Evolutionary conservation across 1,140 invertebrate genomes (phyloP).

Genomic region (Wasmannia auropunctata): DNA sequence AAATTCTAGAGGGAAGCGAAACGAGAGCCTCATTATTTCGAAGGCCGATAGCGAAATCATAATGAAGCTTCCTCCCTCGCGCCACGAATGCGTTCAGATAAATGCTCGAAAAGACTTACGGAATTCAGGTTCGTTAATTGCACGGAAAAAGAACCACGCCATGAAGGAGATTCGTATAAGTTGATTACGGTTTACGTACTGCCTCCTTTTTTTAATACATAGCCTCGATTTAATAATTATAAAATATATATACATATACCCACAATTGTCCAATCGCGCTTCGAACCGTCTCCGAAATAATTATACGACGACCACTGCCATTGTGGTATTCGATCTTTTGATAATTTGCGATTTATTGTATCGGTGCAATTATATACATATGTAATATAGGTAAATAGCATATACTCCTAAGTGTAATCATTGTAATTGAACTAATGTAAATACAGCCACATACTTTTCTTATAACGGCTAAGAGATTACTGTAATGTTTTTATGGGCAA

Average conservation of each 20-base stretch:
- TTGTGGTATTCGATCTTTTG: slow-evolving; percentile 39
- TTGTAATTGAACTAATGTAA: slow-evolving; percentile 72
- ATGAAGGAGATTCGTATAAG: not conserved
- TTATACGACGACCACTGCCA: slow-evolving; percentile 50
- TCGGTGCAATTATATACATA: slow-evolving; percentile 67
- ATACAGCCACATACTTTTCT: slow-evolving; percentile 71
- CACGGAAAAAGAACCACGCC: not conserved
- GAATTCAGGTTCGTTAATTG: not conserved
- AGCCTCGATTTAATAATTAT: slow-evolving; percentile 16
- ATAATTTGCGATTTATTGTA: slow-evolving; percentile 39
- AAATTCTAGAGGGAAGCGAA: not conserved
- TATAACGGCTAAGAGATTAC: slow-evolving; percentile 64
- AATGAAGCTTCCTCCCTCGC: slow-evolving; percentile 10
- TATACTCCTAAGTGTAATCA: slow-evolving; percentile 63
- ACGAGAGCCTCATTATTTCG: not conserved
- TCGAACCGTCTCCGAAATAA: slow-evolving; percentile 8
- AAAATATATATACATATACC: not conserved
- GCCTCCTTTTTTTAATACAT: slow-evolving; percentile 28
- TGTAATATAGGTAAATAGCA: slow-evolving; percentile 69
- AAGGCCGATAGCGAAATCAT: not conserved
- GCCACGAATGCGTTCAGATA: slow-evolving; percentile 28
- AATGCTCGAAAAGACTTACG: not conserved
- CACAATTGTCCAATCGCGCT: slow-evolving; percentile 19
- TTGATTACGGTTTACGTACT: slow-evolving; percentile 26
- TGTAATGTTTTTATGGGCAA: slow-evolving; percentile 77